Percentiles rank a stretch among this genome's conserved stretches.
Conservation (phyloP, 2,888 invertebrate species). For the Oscheius sp. region DNA sequence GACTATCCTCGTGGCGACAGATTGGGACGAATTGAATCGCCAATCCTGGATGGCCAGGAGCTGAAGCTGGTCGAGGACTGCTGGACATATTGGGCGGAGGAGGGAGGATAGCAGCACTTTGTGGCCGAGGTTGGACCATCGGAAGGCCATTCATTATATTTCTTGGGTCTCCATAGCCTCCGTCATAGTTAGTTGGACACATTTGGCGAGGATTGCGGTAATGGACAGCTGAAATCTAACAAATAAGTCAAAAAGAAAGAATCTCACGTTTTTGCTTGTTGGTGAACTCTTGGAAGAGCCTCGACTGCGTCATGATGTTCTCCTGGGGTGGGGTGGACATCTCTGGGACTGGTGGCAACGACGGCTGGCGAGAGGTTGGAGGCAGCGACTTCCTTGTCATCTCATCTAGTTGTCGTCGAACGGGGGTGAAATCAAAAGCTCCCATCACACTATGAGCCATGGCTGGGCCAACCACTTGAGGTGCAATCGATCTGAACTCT, state of each 20-base stretch:
- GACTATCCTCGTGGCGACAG: conserved; percentile 83
- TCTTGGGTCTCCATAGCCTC: not conserved
- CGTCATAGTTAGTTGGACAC: not conserved
- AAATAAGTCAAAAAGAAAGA: not conserved
- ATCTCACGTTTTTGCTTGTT: conserved; percentile 25
- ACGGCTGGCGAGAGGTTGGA: conserved; percentile 40
- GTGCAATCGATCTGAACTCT: conserved; percentile 40
- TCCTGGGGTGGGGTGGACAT: conserved; percentile 52
- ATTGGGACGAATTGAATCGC: conserved; percentile 64
- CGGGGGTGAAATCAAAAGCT: conserved; percentile 41
- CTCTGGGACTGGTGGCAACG: conserved; percentile 62
- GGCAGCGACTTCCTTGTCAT: conserved; percentile 54
- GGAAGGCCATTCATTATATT: conserved; percentile 1
- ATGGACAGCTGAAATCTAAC: not conserved
- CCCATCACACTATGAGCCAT: conserved; percentile 48
- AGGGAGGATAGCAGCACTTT: conserved; percentile 4
- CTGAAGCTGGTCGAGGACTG: conserved; percentile 38
- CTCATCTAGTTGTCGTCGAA: conserved; percentile 51
- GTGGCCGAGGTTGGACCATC: conserved; percentile 8
- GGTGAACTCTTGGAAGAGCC: conserved; percentile 65
- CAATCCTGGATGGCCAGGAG: conserved; percentile 40
- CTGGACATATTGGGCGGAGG: conserved; percentile 14
- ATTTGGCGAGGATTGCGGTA: not conserved
- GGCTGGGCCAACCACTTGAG: conserved; percentile 45
- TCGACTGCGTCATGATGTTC: conserved; percentile 60